Base-by-base conservation (phyloP, 2,113 vertebrate species). In the Mugil cephalus region DNA sequence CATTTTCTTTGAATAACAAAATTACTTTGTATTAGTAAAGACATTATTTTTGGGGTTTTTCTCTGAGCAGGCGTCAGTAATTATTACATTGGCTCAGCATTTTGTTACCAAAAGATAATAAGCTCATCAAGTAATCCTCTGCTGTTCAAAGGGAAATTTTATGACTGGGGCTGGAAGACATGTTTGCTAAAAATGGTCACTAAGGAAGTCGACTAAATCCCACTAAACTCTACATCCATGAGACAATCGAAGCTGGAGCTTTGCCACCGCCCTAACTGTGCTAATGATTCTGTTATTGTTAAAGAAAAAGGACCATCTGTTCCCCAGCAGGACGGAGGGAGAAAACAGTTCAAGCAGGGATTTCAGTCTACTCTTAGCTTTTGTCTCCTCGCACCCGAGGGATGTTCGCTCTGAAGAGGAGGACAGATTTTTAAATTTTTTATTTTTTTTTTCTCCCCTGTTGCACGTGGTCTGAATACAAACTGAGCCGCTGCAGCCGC, bases 211-310 rank as follows among this genome's bases (percentile, higher is more conserved):
- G 51, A 46, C 21, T 4, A n/a, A 21, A 0, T 8, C 18, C 7
- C 7, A 53, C 51, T n/a, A n/a, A 68, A 4, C 24, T 10, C 7
- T 7, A 13, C 19, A 39, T 46, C 13, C 39, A 35, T 15, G 10
- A 75, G 40, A 36, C 64, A 51, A 38, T 46, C 24, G 35, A 38
- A 60, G 46, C 35, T 66, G 59, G 35, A 60, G 34, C 50, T 55
- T 36, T 34, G 11, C 19, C 61, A 62, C 47, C 56, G 52, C 53
- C 55, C 73, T 47, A 77, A 72, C 62, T 59, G 35, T 36, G 18
- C 35, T 15, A 38, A 55, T 21, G 71, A 64, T 68, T 50, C 55
- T 39, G 15, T 10, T 66, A 51, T 55, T 55, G 42, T 21, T 39
- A 38, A 11, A 48, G 40, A 19, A 52, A 51, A n/a, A 35, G 47